phyloP scores from a whole-genome alignment of 2,113 vertebrate genomes.

The Epinephelus cyanopodus region DNA sequence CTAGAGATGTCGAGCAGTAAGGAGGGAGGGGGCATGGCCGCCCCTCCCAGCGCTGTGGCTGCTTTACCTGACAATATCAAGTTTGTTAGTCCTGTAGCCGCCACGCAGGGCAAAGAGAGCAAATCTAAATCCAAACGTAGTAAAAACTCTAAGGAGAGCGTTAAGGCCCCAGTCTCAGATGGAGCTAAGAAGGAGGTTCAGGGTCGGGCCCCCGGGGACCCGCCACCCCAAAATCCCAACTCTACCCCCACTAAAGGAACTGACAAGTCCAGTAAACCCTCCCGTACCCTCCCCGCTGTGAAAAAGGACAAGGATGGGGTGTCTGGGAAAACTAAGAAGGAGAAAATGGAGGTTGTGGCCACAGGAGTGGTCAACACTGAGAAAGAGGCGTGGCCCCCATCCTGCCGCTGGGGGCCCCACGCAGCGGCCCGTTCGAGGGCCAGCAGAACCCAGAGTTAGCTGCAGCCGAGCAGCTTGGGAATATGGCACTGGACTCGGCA shows the following conservation, averaged over 20 bases:
- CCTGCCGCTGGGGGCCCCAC: slow-evolving; percentile 83
- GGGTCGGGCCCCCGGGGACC: slow-evolving; percentile 77
- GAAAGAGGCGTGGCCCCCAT: slow-evolving; percentile 88
- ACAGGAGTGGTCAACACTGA: slow-evolving; percentile 77
- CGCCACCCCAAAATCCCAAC: slow-evolving; percentile 71
- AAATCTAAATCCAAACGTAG: slow-evolving; percentile 97
- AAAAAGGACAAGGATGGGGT: slow-evolving; percentile 95
- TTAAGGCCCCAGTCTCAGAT: slow-evolving; percentile 88
- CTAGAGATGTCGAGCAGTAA: slow-evolving; percentile 98
- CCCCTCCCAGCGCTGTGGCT: slow-evolving; percentile 90
- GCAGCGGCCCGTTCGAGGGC: slow-evolving; percentile 88
- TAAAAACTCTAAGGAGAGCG: slow-evolving; percentile 94
- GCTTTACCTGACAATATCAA: slow-evolving; percentile 96
- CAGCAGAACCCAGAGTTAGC: slow-evolving; percentile 86
- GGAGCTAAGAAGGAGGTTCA: slow-evolving; percentile 91
- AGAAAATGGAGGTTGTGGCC: slow-evolving; percentile 89
- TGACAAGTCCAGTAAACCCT: slow-evolving; percentile 91
- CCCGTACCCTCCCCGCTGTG: slow-evolving; percentile 87
- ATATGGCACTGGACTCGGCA: slow-evolving; percentile 89
- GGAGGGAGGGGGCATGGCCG: slow-evolving; percentile 91
- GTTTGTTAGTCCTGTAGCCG: slow-evolving; percentile 93
- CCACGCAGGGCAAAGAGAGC: slow-evolving; percentile 93
- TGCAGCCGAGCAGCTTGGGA: slow-evolving; percentile 89
- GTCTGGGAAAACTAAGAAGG: slow-evolving; percentile 93
- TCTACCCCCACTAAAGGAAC: slow-evolving; percentile 85